Conservation (phyloP, 1,140 invertebrate species). For the Brachionus rotundiformis region DNA sequence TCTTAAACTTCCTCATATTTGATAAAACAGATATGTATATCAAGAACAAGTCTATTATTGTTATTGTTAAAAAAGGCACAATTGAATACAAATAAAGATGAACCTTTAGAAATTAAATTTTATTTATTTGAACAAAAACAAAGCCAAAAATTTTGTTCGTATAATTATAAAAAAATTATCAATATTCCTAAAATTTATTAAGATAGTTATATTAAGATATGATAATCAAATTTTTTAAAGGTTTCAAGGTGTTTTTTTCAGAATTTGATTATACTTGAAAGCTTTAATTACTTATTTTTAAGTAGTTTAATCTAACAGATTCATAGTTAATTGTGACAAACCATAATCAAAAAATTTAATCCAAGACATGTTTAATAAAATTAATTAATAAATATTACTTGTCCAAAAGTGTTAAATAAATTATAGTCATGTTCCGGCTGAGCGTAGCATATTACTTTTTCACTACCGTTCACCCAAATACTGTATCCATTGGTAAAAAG, state of each 20-base stretch:
- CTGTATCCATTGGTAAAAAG: slow-evolving; percentile 27
- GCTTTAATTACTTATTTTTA: too few relatives aligned
- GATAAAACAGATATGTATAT: slow-evolving; percentile 1
- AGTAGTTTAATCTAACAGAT: too few relatives aligned
- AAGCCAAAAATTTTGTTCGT: too few relatives aligned
- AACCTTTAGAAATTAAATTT: slow-evolving; percentile 4
- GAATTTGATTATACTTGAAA: too few relatives aligned
- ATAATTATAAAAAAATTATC: too few relatives aligned
- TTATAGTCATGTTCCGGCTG: not conserved
- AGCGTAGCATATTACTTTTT: not conserved
- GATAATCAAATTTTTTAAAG: too few relatives aligned
- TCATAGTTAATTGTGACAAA: too few relatives aligned
- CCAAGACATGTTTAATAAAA: not conserved
- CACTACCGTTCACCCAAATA: not conserved
- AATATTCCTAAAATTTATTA: too few relatives aligned
- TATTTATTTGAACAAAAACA: too few relatives aligned
- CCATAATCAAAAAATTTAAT: not conserved
- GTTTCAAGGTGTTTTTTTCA: too few relatives aligned
- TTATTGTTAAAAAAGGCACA: not conserved
- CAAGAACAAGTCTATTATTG: not conserved
- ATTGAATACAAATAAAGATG: slow-evolving; percentile 30
- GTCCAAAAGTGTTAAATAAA: slow-evolving; percentile 25
- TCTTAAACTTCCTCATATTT: not conserved
- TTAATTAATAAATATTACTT: not conserved
- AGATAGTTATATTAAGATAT: too few relatives aligned